These are phyloP conservation scores for Zapornia atra DNA, from an alignment of 2,113 vertebrate species.

Conservation along the genomic window DNA sequence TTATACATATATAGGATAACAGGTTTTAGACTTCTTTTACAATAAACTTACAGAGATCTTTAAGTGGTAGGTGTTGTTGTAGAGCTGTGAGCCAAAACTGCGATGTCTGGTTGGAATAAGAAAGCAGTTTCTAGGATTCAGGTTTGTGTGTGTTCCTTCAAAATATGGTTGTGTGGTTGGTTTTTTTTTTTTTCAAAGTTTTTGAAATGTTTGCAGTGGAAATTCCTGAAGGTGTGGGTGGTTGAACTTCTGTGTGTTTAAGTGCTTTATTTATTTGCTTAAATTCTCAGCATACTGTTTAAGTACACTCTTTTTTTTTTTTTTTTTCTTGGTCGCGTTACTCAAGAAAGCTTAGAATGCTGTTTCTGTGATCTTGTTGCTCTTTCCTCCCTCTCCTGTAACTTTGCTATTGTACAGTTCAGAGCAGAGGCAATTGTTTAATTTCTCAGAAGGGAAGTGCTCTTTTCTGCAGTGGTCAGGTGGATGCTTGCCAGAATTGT, in stretches of 20 bases:
- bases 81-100: neutral
- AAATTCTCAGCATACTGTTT: neutral
- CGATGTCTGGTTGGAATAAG: neutral
- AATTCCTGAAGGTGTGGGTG: conserved; percentile 1
- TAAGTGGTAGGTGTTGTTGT: neutral
- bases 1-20: neutral
- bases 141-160: neutral
- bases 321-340: neutral
- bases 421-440: neutral
- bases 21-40: neutral
- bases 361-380: neutral
- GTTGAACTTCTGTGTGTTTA: neutral
- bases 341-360: neutral
- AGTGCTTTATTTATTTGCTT: conserved; percentile 18
- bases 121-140: neutral
- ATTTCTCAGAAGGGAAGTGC: conserved; percentile 8
- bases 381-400: neutral
- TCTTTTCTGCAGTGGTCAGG: neutral
- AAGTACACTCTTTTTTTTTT: neutral
- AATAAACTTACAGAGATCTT: neutral
- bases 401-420: neutral
- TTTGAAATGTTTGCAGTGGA: neutral
- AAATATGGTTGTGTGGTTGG: neutral
- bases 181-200: neutral
- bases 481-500: conserved; percentile 39